These are phyloP conservation scores for Drosophila niveifrons DNA, from an alignment of 2,888 invertebrate species.

Conservation along the genomic window DNA sequence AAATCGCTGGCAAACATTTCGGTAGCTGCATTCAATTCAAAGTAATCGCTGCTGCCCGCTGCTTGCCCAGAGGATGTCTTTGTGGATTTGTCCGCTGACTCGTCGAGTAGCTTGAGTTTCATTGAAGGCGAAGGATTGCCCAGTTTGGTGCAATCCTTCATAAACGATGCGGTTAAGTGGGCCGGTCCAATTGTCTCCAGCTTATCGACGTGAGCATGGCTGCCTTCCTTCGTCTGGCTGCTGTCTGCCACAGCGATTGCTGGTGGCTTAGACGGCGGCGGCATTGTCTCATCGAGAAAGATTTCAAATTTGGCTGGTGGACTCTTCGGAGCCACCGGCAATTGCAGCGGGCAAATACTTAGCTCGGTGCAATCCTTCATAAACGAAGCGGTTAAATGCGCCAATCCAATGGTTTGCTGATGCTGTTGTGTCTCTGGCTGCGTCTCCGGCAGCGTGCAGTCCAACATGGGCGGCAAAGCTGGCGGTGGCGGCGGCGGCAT, in stretches of 20 bases:
- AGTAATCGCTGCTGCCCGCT: conserved; percentile 35
- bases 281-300: conserved; percentile 43
- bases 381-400: conserved; percentile 65
- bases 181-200: conserved; percentile 26
- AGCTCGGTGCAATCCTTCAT: conserved; percentile 74
- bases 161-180: conserved; percentile 64
- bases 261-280: conserved; percentile 5
- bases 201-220: conserved; percentile 16
- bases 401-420: conserved; percentile 24
- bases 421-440: conserved; percentile 28
- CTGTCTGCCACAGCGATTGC: not conserved
- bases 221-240: not conserved
- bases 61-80: conserved; percentile 4
- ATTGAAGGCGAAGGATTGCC: conserved; percentile 36
- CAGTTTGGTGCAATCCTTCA: conserved; percentile 69
- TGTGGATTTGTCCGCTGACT: conserved; percentile 24
- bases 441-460: conserved; percentile 55
- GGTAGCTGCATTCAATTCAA: conserved; percentile 82
- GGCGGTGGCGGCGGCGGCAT: conserved; percentile 38
- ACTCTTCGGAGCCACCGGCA: conserved; percentile 4
- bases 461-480: conserved; percentile 14
- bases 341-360: conserved; percentile 44
- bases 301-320: conserved; percentile 32
- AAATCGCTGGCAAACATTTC: conserved; percentile 82
- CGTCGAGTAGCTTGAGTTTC: conserved; percentile 41